A percentile compares a stretch with the other conserved stretches of the same genome.
Conservation (phyloP, 2,113 vertebrate species). For the Syngnathus floridae region DNA sequence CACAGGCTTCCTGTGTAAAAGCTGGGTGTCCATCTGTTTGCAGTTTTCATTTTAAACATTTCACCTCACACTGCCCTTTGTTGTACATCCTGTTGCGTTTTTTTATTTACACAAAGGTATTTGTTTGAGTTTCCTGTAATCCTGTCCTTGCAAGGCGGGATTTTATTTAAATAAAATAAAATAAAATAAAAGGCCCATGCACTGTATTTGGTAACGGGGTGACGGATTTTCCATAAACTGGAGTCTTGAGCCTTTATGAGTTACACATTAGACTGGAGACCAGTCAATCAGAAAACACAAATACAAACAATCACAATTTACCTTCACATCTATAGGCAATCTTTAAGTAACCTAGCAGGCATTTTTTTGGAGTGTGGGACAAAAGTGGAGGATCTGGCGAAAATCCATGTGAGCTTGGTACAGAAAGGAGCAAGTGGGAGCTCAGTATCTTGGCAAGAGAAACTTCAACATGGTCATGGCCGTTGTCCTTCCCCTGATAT, state of each 20-base stretch:
- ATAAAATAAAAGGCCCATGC: neutral
- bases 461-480: neutral
- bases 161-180: neutral
- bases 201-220: neutral
- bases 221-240: neutral
- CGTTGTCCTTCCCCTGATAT: conserved; percentile 31
- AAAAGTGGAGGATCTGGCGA: neutral
- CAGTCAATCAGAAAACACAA: neutral
- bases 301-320: neutral
- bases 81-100: conserved; percentile 7
- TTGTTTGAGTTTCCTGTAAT: neutral
- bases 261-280: neutral
- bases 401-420: neutral
- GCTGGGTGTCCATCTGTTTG: conserved; percentile 31
- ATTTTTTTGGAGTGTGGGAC: neutral
- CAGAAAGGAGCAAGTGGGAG: neutral
- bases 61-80: conserved; percentile 32
- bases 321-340: neutral
- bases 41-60: conserved; percentile 43
- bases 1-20: conserved; percentile 32
- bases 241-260: neutral
- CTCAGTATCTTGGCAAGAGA: neutral
- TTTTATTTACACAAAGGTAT: conserved; percentile 4
- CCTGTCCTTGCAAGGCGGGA: neutral
- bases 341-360: neutral